Base-by-base conservation (phyloP, 2,113 vertebrate species). In the Cyprinodon brontotheroides region DNA sequence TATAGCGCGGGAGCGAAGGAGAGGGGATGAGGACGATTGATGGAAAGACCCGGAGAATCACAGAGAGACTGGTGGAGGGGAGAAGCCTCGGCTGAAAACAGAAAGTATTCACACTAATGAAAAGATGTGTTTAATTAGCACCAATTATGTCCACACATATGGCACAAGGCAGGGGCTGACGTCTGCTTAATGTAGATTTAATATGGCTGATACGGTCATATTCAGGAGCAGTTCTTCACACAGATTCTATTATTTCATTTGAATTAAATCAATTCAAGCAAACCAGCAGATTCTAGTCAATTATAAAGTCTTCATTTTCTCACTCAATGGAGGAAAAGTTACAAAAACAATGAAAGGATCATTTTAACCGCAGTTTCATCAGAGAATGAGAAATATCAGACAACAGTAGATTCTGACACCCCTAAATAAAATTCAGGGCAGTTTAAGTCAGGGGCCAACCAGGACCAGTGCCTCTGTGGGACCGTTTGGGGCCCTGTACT, bases 1-100 rank as follows among this genome's bases (percentile, higher is more conserved):
- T 73, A 64, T 70, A 71, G 74, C 94, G 95, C 95, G 93, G 91
- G 77, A 89, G 94, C 91, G 84, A 82, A 77, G 80, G 66, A 67
- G 69, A 75, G 68, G 65, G 71, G 75, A 68, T 63, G 73, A 81
- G 71, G 73, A n/a, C 77, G 75, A 81, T 78, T 71, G 69, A 88
- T 89, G 80, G 67, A 82, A 82, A 61, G 74, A 61, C 41, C 29
- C 15, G 47, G 38, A 57, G 47, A 63, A 20, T 76, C 47, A 71
- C 10, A 37, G 60, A 81, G 63, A 67, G 70, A 41, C 65, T 61
- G 1, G 22, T 0, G 47, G 73, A 83, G 74, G 74, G 60, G 72
- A 88, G 78, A 79, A 68, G 29, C 70, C 65, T 43, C 57, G 57
- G 59, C 14, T 67, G 17, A 66, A 74, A 66, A 75, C 53, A 69